A percentile compares a stretch with the other conserved stretches of the same genome.
Evolutionary conservation across 2,113 vertebrate species (phyloP).

Genomic region (Halichoerus grypus): DNA sequence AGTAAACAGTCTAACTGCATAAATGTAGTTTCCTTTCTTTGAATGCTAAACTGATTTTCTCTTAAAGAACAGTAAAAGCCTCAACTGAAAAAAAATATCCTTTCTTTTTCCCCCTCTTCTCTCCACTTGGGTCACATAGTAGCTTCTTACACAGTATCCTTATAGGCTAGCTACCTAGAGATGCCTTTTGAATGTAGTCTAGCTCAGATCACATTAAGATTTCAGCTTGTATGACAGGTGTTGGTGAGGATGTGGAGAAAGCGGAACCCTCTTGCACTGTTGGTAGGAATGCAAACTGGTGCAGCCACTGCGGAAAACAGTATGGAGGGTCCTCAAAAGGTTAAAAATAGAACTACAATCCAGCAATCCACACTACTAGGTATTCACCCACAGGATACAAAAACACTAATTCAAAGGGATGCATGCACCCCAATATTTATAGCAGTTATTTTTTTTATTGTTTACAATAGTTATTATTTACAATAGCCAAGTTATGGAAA

Average conservation of each 20-base stretch:
- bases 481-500: not conserved
- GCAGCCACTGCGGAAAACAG: not conserved
- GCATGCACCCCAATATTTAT: not conserved
- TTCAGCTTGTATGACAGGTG: not conserved
- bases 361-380: not conserved
- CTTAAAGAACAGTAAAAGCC: not conserved
- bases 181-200: not conserved
- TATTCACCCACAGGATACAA: not conserved
- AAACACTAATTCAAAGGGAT: not conserved
- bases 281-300: not conserved
- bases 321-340: not conserved
- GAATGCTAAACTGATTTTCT: conserved; percentile 55
- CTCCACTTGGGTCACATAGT: not conserved
- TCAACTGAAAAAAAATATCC: not conserved
- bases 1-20: conserved; percentile 59
- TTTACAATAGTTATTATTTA: not conserved
- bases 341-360: not conserved
- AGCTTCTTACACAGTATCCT: not conserved
- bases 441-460: not conserved
- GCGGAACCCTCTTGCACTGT: not conserved
- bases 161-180: not conserved
- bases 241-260: not conserved
- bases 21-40: conserved; percentile 68
- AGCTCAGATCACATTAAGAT: not conserved
- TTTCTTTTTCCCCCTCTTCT: not conserved